phyloP scores from a whole-genome alignment of 2,113 vertebrate species.

The Mastomys coucha region DNA sequence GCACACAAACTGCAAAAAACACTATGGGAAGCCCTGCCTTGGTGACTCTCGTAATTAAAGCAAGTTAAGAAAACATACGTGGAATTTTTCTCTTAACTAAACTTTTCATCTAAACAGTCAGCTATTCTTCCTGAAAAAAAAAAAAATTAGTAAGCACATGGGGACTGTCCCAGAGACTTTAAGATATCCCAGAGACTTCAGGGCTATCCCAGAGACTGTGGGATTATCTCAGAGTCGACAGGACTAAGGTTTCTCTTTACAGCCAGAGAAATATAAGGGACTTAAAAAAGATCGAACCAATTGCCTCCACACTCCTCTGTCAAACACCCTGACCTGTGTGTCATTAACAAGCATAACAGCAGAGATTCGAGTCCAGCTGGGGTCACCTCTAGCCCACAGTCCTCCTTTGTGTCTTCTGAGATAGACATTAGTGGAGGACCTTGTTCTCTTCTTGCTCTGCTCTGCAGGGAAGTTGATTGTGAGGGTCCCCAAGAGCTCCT shows the following conservation, averaged over 20 bases:
- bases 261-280: not conserved
- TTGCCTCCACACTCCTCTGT: rapidly evolving
- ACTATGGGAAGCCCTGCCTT: constrained; percentile 52
- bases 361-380: not conserved
- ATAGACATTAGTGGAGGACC: not conserved
- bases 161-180: not conserved
- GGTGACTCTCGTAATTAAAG: constrained; percentile 69
- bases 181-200: not conserved
- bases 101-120: not conserved
- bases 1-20: constrained; percentile 68
- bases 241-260: constrained; percentile 40
- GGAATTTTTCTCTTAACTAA: constrained; percentile 65
- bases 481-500: not conserved
- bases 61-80: constrained; percentile 37
- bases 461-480: not conserved
- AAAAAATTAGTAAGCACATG: constrained; percentile 12
- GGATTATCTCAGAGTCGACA: not conserved
- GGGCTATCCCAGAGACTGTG: not conserved
- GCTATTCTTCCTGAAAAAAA: constrained; percentile 42
- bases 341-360: not conserved
- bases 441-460: constrained; percentile 23
- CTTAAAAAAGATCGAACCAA: constrained; percentile 40
- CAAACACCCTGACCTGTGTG: not conserved
- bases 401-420: constrained; percentile 1
- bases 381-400: not conserved